phyloP scores from a whole-genome alignment of 2,113 vertebrate genomes.

The Hydropotes inermis region DNA sequence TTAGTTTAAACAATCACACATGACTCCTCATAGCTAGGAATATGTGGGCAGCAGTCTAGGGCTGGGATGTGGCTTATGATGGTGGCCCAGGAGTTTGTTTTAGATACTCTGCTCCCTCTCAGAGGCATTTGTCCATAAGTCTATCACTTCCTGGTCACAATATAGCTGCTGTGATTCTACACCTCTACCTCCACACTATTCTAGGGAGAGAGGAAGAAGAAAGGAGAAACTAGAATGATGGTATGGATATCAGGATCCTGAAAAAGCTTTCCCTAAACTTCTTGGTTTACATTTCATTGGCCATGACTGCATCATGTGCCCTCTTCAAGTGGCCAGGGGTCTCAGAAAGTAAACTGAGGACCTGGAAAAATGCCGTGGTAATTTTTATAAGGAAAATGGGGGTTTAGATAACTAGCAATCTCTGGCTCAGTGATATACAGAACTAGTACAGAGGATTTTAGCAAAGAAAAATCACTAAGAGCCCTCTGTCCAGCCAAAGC shows the following conservation, averaged over 20 bases:
- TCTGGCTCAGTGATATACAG: background rate
- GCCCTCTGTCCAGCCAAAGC: background rate
- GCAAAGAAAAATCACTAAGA: background rate
- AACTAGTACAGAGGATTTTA: background rate
- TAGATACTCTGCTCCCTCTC: background rate
- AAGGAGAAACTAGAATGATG: background rate
- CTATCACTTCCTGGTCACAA: background rate
- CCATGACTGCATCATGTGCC: background rate
- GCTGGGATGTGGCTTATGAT: too few species aligned
- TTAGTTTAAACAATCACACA: background rate
- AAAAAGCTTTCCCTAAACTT: background rate
- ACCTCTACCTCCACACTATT: background rate
- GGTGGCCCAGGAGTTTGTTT: background rate
- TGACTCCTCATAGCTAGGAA: too few species aligned
- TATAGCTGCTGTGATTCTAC: background rate
- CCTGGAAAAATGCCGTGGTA: background rate
- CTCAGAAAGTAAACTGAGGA: fast-evolving
- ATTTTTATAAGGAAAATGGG: background rate
- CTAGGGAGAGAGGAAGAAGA: background rate
- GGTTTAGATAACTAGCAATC: background rate
- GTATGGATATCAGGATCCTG: background rate
- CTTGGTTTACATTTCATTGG: background rate
- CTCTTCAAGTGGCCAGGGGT: background rate
- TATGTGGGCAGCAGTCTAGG: fast-evolving
- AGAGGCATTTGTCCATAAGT: fast-evolving